Evolutionary conservation across 2,888 invertebrate species (phyloP), one percentile per base, ranked within the genome.

Genomic region (Sinopyrophorus schimmeli): DNA sequence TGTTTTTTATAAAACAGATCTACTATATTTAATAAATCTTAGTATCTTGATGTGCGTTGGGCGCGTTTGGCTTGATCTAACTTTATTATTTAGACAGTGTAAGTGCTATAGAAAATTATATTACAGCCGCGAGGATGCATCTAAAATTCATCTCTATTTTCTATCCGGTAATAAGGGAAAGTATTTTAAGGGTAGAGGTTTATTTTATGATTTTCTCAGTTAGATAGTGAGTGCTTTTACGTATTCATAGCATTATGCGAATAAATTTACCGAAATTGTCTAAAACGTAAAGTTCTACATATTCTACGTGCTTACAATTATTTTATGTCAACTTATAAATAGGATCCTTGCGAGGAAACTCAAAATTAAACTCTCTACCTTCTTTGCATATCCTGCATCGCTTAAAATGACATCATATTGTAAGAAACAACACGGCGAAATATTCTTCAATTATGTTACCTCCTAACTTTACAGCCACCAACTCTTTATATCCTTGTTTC

Each of bases 301-400:
- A 27, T 30, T 42, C 38, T 48, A 48, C 35, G 47, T 41, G 41
- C 41, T 37, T 41, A 31, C 41, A 43, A 49, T 49, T 49, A 38
- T 43, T 49, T 41, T 42, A 38, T 31, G 38, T 38, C 34, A 46
- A 30, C 12, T 18, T 24, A 38, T 46, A 30, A 35, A 31, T 46
- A 30, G 23, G 16, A 28, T 31, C 14, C 16, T 26, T 39, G 5
- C 12, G 24, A 7, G 26, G 9, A 11, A 37, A 37, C 37, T 23
- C 5, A 37, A 37, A 37, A 37, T 37, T 37, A 37, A 37, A 26
- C 24, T 26, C 16, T n/a, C 11, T 26, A 10, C 10, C 11, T 37
- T 15, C 37, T 37, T 32, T 20, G 7, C 32, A 31, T 31, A 32
- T n/a, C 32, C 20, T n/a, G n/a, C 32, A 20, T 32, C 20, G 11